Base-by-base conservation (phyloP, 2,113 vertebrate genomes). In the Dunckerocampus dactyliophorus region DNA sequence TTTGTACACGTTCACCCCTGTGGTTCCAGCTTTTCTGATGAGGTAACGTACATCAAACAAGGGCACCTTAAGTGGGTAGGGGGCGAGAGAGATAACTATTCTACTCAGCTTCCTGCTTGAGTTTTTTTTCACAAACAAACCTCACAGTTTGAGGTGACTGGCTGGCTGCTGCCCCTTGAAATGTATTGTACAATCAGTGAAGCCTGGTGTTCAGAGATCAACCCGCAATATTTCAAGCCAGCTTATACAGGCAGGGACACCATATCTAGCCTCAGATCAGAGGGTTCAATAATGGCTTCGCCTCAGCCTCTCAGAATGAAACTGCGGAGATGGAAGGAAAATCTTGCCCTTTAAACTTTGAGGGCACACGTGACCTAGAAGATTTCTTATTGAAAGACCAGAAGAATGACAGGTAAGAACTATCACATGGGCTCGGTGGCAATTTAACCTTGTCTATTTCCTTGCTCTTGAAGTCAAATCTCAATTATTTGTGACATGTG, bases 281-380 rank as follows among this genome's bases (percentile, higher is more conserved):
- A 69, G 54, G 73, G 67, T 77, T 83, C 72, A 83, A 73, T 79
- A 79, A 76, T 59, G 47, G 74, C 65, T 81, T 84, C 65, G 63
- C 67, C 64, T 74, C 72, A 68, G 74, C 71, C 53, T 52, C 51
- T 47, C n/a, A 0, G 31, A 80, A 50, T 63, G 58, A 84, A 79
- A 67, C 19, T 57, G 48, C n/a, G 24, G 39, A 65, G 54, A 62
- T 46, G 22, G 53, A 74, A 65, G 79, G 72, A 77, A 67, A 75
- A 80, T 58, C 10, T 11, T 70, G 71, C 52, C 47, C 63, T 75
- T 70, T 79, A 71, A 69, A 77, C 73, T 77, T 59, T 12, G 39
- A 63, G 74, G 65, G 28, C 2, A 10, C 59, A 54, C 37, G 48
- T 79, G 78, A 71, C 63, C 74, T 71, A 65, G 66, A 74, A 20